phyloP scores from a whole-genome alignment of 2,797 vertebrate species.

The Pangasius mekongensis region DNA sequence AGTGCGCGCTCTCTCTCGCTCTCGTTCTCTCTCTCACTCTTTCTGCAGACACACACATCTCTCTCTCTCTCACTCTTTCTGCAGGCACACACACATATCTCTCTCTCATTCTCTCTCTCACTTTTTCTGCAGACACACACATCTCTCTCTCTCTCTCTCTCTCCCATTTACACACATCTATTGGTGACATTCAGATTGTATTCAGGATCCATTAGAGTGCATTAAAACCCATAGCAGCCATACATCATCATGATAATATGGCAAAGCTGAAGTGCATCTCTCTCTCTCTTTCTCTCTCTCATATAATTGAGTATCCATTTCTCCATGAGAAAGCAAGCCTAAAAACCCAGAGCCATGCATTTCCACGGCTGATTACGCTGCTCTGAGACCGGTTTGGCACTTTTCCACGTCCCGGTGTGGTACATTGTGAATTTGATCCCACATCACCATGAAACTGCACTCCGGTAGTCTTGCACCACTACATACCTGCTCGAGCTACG shows the following conservation, averaged over 20 bases:
- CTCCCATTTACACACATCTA: slow-evolving; percentile 11
- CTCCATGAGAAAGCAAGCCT: neutral
- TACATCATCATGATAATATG: slow-evolving; percentile 22
- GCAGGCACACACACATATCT: slow-evolving; percentile 14
- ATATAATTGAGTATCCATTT: slow-evolving; percentile 29
- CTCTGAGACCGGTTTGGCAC: slow-evolving; percentile 30
- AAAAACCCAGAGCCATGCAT: slow-evolving; percentile 1
- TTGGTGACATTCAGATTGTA: slow-evolving; percentile 25
- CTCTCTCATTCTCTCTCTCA: slow-evolving; percentile 27
- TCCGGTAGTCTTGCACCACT: slow-evolving; percentile 18
- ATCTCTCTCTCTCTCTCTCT: slow-evolving; percentile 18
- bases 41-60: slow-evolving; percentile 8
- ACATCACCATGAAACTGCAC: slow-evolving; percentile 12
- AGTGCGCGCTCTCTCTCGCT: slow-evolving; percentile 9
- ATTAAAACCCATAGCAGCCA: slow-evolving; percentile 51
- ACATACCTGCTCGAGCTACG: slow-evolving; percentile 51
- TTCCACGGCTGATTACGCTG: neutral
- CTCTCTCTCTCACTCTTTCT: slow-evolving; percentile 11
- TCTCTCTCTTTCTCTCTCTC: slow-evolving; percentile 19
- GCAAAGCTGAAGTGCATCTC: slow-evolving; percentile 27
- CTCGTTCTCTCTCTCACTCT: slow-evolving; percentile 23
- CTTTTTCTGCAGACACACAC: slow-evolving; percentile 8
- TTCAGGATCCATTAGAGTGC: slow-evolving; percentile 50
- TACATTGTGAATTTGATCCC: neutral
- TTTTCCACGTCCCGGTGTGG: slow-evolving; percentile 1